Base-by-base conservation (phyloP, 2,888 invertebrate genomes). In the Chymomyza amoena region DNA sequence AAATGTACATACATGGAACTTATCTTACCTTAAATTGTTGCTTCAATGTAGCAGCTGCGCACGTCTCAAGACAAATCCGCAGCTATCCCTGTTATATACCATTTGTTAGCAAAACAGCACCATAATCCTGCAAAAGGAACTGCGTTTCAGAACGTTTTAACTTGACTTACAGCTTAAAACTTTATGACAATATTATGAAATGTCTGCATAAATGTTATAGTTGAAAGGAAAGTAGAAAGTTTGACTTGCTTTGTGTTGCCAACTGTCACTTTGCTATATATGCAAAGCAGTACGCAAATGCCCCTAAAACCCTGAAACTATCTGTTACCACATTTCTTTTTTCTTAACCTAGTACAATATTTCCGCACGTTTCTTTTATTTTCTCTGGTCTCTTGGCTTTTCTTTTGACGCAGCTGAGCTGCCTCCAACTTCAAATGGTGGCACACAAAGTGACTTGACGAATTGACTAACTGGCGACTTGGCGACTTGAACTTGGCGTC, bases 341-440 rank as follows among this genome's bases (percentile, higher is more conserved):
- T 67, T 6, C 70, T 74, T 64, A 64, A 4, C 51, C 64, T 70
- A 71, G 32, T 32, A 54, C 54, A 18, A 54, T 51, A 15, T 79
- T 70, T 69, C 73, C 56, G 68, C 69, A 77, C 77, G 73, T 78
- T 69, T 7, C 7, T 57, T 32, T 36, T 62, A 57, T 73, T 70
- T 63, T 54, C 59, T 45, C 59, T 45, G 50, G 1, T 9, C 7
- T 57, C 64, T 18, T 16, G 57, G 18, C 15, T 18, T 32, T 52
- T 9, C 61, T 50, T 20, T 59, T 45, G 45, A 54, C 52, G 36
- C 32, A 45, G 16, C 32, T 36, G 25, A 59, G 3, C 25, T 51
- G 69, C 18, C 59, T 6, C 57, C 2, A 45, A 32, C 10, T 18
- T 50, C 16, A 9, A 13, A 4, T 15, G 32, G 25, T 15, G 13